phyloP scores from a whole-genome alignment of 1,140 invertebrate genomes.

The Drosophila erecta region DNA sequence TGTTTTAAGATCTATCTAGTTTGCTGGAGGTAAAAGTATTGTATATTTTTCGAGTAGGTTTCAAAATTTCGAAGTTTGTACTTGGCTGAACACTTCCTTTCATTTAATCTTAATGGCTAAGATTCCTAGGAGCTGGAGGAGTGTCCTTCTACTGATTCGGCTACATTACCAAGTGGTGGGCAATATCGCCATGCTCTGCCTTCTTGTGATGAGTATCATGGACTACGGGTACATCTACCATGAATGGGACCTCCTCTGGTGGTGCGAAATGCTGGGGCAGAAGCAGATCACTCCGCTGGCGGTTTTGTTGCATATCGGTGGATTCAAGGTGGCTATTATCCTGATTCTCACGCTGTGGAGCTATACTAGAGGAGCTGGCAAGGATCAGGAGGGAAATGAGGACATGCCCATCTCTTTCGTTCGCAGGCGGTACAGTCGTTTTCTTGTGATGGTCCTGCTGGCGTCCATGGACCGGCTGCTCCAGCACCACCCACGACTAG shows the following conservation, averaged over 20 bases:
- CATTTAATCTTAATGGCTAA: neutral
- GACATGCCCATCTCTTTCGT: slow-evolving; percentile 21
- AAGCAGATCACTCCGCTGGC: slow-evolving; percentile 24
- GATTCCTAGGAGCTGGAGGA: neutral
- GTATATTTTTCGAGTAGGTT: neutral
- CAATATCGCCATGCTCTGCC: neutral
- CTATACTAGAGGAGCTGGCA: neutral
- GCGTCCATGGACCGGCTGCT: slow-evolving; percentile 35
- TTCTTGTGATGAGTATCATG: slow-evolving; percentile 17
- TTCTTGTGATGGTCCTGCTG: slow-evolving; percentile 56
- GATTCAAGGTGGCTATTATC: slow-evolving; percentile 34
- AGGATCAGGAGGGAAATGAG: neutral
- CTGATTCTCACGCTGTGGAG: slow-evolving; percentile 29
- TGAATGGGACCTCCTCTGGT: slow-evolving; percentile 44
- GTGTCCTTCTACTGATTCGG: slow-evolving; percentile 5
- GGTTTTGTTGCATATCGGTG: slow-evolving; percentile 19
- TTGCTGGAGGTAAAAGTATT: neutral
- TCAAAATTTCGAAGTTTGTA: slow-evolving; percentile 23
- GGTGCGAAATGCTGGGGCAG: slow-evolving; percentile 2
- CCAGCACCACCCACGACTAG: neutral
- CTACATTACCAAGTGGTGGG: slow-evolving; percentile 24
- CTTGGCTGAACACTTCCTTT: neutral
- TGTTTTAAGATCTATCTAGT: neutral
- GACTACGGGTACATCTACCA: slow-evolving; percentile 20
- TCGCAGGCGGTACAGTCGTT: slow-evolving; percentile 50